Evolutionary conservation across 1,140 invertebrate species (phyloP).

Genomic region (Phocides pigmalion): DNA sequence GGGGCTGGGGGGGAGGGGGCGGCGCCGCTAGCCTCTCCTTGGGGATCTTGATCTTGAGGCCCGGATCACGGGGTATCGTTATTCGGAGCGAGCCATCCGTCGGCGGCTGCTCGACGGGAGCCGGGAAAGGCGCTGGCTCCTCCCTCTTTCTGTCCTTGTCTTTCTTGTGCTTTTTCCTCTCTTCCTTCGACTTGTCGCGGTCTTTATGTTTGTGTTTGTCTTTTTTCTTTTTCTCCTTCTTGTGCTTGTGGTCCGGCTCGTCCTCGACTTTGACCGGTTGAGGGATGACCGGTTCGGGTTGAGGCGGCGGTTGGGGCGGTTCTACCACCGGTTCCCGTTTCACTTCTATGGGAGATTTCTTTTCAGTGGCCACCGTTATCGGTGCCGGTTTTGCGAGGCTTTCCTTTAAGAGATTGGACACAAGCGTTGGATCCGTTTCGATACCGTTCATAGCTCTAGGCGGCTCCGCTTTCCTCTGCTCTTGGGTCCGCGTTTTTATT

Average conservation of each 20-base stretch:
- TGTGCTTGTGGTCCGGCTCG: slow-evolving; percentile 66
- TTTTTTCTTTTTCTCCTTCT: slow-evolving; percentile 82
- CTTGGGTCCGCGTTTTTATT: slow-evolving; percentile 50
- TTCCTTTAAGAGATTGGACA: slow-evolving; percentile 79
- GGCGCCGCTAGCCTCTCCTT: slow-evolving; percentile 78
- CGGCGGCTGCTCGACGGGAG: slow-evolving; percentile 32
- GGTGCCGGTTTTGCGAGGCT: slow-evolving; percentile 73
- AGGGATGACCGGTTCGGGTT: slow-evolving; percentile 23
- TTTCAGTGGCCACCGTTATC: slow-evolving; percentile 66
- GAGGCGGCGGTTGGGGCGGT: slow-evolving; percentile 37
- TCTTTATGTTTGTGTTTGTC: slow-evolving; percentile 83
- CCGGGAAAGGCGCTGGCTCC: slow-evolving; percentile 44
- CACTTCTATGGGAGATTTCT: slow-evolving; percentile 59
- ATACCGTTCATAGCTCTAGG: slow-evolving; percentile 65
- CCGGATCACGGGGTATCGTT: slow-evolving; percentile 75
- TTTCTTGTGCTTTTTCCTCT: slow-evolving; percentile 80
- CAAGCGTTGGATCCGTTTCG: slow-evolving; percentile 78
- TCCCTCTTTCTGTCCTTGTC: slow-evolving; percentile 71
- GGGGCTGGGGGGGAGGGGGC: slow-evolving; percentile 65
- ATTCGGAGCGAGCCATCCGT: slow-evolving; percentile 63
- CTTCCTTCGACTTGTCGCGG: slow-evolving; percentile 76
- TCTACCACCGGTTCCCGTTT: slow-evolving; percentile 59
- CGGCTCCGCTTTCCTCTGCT: slow-evolving; percentile 52
- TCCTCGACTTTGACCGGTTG: slow-evolving; percentile 44
- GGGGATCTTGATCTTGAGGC: slow-evolving; percentile 79